Evolutionary conservation across 2,888 invertebrate species (phyloP).

Genomic region (Entomobrya proxima): DNA sequence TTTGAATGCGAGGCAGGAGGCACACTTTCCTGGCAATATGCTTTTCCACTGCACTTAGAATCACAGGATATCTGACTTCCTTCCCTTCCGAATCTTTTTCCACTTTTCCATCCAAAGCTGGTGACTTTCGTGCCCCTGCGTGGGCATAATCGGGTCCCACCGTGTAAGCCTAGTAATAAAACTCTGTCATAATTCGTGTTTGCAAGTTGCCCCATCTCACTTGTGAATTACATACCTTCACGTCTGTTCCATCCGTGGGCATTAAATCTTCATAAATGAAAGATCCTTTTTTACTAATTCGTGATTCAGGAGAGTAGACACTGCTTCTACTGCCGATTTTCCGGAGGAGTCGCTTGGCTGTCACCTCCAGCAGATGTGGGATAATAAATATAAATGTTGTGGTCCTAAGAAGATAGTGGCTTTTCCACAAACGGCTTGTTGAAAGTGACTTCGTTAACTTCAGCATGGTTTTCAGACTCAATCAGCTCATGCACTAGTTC

Average conservation of each 20-base stretch:
- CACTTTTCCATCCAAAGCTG: constrained; percentile 98
- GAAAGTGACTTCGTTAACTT: constrained; percentile 77
- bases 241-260: constrained; percentile 97
- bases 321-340: constrained; percentile 99
- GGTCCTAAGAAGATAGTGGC: constrained; percentile 99
- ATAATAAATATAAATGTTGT: constrained; percentile 99
- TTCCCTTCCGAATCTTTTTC: constrained; percentile 98
- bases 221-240: constrained; percentile 82
- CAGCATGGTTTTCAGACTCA: constrained; percentile 97
- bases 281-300: constrained; percentile 97
- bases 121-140: constrained; percentile 99
- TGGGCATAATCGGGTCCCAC: constrained; percentile 99
- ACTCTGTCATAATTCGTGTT: too few species aligned
- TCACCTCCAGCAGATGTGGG: constrained; percentile 99
- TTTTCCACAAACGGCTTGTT: constrained; percentile 78
- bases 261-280: constrained; percentile 99
- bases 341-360: constrained; percentile 96
- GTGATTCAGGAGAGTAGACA: constrained; percentile 97
- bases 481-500: constrained; percentile 90
- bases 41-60: constrained; percentile 97
- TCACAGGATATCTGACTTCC: constrained; percentile 99
- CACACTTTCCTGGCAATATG: constrained; percentile 98
- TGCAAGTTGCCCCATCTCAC: too few species aligned
- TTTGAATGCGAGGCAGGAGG: constrained; percentile 93
- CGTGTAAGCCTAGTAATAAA: constrained; percentile 88